A percentile compares a stretch with the other conserved stretches of the same genome.
These are phyloP conservation scores for Cardiocondyla obscurior DNA, from an alignment of 1,140 invertebrate genomes.

Conservation along the genomic window DNA sequence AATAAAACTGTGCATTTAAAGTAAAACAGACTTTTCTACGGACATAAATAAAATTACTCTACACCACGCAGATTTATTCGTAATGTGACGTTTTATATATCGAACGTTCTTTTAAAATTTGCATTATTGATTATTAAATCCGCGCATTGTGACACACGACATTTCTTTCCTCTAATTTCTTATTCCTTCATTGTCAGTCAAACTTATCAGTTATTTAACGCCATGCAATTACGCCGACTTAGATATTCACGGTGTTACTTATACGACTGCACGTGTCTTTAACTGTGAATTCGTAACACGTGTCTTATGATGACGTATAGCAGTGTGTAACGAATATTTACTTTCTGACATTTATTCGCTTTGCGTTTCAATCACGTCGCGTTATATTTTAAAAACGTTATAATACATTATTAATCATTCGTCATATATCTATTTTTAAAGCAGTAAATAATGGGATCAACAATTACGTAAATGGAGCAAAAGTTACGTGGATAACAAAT, in stretches of 20 bases:
- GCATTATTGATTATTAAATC: conserved; percentile 20
- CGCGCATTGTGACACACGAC: conserved; percentile 15
- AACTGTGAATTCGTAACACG: conserved; percentile 25
- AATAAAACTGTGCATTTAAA: neutral
- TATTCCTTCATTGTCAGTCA: conserved; percentile 28
- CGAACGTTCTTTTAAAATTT: neutral
- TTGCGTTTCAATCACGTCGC: neutral
- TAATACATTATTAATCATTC: neutral
- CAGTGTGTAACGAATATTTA: conserved; percentile 27
- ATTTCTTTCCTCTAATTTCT: conserved; percentile 9
- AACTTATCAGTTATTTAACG: conserved; percentile 13
- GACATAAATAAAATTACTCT: conserved; percentile 28
- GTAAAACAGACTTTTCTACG: neutral
- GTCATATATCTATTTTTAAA: neutral
- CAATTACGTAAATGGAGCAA: neutral
- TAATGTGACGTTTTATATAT: conserved; percentile 27
- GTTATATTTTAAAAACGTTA: neutral
- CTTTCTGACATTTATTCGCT: conserved; percentile 32
- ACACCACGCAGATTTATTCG: neutral
- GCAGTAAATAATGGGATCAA: neutral
- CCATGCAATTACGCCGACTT: conserved; percentile 13
- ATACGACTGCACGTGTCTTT: neutral
- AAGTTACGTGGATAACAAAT: neutral
- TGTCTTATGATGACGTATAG: conserved; percentile 20
- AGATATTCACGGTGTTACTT: conserved; percentile 9